Evolutionary conservation across 1,140 invertebrate genomes (phyloP), one percentile per base, ranked within the genome.

Genomic region (Heliconius himera): DNA sequence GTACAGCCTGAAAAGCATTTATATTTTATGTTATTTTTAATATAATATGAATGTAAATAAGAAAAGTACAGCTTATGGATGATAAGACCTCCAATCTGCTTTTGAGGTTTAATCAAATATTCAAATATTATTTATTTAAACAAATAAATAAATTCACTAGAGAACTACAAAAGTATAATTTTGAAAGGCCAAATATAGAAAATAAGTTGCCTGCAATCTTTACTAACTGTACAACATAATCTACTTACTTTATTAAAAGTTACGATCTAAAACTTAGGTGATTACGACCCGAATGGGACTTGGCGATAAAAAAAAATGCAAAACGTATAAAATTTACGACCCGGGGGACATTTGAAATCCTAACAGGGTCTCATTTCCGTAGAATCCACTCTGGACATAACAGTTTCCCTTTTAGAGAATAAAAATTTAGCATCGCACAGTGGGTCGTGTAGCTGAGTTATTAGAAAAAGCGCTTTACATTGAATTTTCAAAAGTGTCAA

Each of bases 341-440:
- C 51, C 74, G 72, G 72, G 81, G 77, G 84, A 77, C 85, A 74
- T 82, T 80, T 78, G 76, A 41, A 74, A 70, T 82, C 81, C 82
- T 78, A 78, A 80, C 72, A 74, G 77, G 82, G 81, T 70, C 85
- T 75, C 84, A 80, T 85, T 88, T 82, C 84, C 85, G 81, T 76
- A 80, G 87, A 88, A 90, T 88, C 85, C 87, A 83, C 85, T 87
- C 79, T 84, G 85, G 84, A 86, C 88, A 90, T 90, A 90, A 90
- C 89, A 84, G 87, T 91, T 91, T 89, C 86, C 84, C 78, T 83
- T 84, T 84, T 81, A 78, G 78, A 84, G 82, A 86, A 89, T 91
- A 90, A 91, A 91, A 91, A 87, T 90, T 89, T 91, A 91, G 85
- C 84, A 85, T 81, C 88, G 85, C 84, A 77, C 82, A 75, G 87